These are phyloP conservation scores for Heterochromis multidens DNA, from an alignment of 2,113 vertebrate species.

Conservation along the genomic window DNA sequence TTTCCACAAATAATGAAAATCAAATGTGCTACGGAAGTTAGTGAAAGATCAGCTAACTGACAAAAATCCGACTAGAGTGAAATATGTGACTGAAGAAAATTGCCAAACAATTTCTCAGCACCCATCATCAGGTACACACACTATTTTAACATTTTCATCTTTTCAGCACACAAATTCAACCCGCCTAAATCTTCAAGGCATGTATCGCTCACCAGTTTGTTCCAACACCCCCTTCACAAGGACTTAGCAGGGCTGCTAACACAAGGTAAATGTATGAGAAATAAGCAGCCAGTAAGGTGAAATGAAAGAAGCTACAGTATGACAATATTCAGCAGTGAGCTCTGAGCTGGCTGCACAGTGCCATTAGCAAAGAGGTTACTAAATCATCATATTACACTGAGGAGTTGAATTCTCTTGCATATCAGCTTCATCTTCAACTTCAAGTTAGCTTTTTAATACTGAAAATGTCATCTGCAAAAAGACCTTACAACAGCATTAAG, in stretches of 20 bases:
- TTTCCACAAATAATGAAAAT: not conserved
- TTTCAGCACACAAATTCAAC: not conserved
- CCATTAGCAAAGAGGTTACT: not conserved
- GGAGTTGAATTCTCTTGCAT: not conserved
- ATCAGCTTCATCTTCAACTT: not conserved
- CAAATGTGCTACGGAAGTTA: not conserved
- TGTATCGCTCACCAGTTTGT: not conserved
- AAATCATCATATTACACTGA: too few species aligned
- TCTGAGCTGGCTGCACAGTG: not conserved
- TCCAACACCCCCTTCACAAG: fast-evolving
- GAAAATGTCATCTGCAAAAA: not conserved
- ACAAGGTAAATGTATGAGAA: not conserved
- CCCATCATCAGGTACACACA: not conserved
- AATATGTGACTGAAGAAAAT: not conserved
- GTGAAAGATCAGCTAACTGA: not conserved
- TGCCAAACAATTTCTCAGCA: not conserved
- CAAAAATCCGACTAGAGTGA: not conserved
- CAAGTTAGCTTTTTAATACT: not conserved
- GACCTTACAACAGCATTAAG: not conserved
- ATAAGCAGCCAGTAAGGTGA: not conserved
- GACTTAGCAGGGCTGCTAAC: not conserved
- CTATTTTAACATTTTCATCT: not conserved
- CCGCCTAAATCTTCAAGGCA: not conserved
- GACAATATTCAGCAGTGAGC: not conserved
- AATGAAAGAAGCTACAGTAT: not conserved